Percentiles rank a stretch among this genome's conserved stretches.
phyloP scores from a whole-genome alignment of 2,113 vertebrate species.

The Canis aureus region DNA sequence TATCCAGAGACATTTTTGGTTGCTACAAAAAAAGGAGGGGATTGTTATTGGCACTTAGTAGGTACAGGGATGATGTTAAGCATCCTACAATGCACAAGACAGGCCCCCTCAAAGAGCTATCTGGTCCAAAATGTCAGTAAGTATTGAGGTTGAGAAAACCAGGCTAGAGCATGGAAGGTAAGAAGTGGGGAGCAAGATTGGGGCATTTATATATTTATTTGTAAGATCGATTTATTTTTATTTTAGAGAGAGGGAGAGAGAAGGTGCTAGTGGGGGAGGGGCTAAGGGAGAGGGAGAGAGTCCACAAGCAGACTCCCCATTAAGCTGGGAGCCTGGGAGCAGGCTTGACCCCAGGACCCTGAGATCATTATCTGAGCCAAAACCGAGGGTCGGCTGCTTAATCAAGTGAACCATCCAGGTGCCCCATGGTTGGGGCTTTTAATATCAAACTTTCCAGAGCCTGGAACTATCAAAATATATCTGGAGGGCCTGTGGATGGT shows the following conservation, averaged over 20 bases:
- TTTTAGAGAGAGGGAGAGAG: not conserved
- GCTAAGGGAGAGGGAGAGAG: not conserved
- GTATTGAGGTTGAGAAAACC: not conserved
- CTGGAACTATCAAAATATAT: constrained; percentile 6
- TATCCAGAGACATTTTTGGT: constrained; percentile 20
- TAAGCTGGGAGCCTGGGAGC: not conserved
- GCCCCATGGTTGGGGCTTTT: not conserved
- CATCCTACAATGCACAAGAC: not conserved
- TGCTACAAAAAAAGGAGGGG: not conserved
- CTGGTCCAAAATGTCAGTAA: constrained; percentile 43
- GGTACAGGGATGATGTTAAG: constrained; percentile 2
- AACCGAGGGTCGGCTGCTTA: not conserved
- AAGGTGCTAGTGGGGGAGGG: not conserved
- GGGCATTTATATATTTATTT: not conserved
- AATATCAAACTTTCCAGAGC: constrained; percentile 13
- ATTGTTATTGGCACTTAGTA: not conserved
- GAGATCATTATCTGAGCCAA: not conserved
- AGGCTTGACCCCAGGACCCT: not conserved
- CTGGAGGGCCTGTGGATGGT: not conserved
- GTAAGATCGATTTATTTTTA: not conserved
- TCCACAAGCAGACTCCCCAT: not conserved
- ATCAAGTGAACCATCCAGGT: not conserved
- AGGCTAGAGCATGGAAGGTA: not conserved
- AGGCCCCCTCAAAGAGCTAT: not conserved
- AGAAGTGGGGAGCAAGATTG: not conserved